Evolutionary conservation across 2,113 vertebrate genomes (phyloP), one percentile per base, ranked within the genome.

Genomic region (Spheniscus mendiculus): DNA sequence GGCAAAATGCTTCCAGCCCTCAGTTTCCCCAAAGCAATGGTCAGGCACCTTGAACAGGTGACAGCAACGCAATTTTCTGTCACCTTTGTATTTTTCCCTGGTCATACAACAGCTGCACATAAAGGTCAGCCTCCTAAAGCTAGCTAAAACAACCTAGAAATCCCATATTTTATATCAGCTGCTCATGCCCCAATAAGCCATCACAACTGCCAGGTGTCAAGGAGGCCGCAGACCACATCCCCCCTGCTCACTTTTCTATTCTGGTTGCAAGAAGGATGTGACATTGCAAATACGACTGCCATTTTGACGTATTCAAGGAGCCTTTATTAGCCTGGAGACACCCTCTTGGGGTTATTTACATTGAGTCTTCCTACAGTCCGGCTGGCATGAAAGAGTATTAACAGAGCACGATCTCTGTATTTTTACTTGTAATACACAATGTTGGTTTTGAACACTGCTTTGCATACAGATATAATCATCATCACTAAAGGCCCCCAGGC

Each of bases 131-230:
- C 30, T 15, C 38, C 70, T 5, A 29, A 27, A 30, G 7, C 22
- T 44, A 44, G 40, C 22, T 3, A 13, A 4, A 74, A 32, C 47
- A 27, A 16, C 40, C 25, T 9, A 10, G 3, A 52, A 50, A 34
- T 6, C n/a, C 36, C 25, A 0, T 3, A 6, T 38, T 42, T 26
- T 5, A 2, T 4, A 23, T 11, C 53, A 26, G 47, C n/a, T 40
- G 56, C 36, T 23, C 40, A 4, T 1, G 1, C 8, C 47, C 25
- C 0, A 0, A 6, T 1, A 15, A 29, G 16, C 52, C 66, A 14
- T 1, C 5, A 9, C 30, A 10, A 6, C 3, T 5, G 40, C 80
- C 71, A 15, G 34, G 36, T 18, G 21, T 10, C 56, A 19, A 8
- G 26, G 34, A 36, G 65, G 29, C 6, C 65, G 36, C 49, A 26